phyloP scores from a whole-genome alignment of 2,888 invertebrate genomes.

The Dryadula phaetusa region DNA sequence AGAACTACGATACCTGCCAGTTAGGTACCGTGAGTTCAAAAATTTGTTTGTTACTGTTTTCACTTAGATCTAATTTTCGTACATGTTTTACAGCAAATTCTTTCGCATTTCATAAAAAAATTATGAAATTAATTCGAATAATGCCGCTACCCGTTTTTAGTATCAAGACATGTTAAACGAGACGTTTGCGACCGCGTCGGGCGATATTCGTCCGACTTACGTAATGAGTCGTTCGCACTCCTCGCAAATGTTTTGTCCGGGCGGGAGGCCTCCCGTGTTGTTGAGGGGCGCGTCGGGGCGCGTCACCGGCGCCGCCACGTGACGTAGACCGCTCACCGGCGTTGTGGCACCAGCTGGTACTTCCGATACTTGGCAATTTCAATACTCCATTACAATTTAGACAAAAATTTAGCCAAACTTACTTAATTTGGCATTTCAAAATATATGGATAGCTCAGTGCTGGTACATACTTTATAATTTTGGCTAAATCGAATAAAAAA shows the following conservation, averaged over 20 bases:
- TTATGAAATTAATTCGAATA: not conserved
- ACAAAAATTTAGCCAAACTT: not conserved
- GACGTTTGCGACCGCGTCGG: slow-evolving; percentile 86
- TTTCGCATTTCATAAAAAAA: not conserved
- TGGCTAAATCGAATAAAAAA: no score
- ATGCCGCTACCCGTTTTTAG: not conserved
- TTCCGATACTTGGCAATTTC: slow-evolving; percentile 50
- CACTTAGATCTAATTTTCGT: not conserved
- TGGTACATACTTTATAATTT: no score
- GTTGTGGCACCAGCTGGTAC: slow-evolving; percentile 69
- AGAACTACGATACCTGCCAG: not conserved
- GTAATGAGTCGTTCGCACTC: slow-evolving; percentile 98
- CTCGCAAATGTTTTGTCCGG: slow-evolving; percentile 97
- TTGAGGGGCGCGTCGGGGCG: slow-evolving; percentile 85
- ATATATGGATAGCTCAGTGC: no score
- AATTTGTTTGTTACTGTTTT: not conserved
- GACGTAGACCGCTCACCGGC: slow-evolving; percentile 85
- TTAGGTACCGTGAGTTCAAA: not conserved
- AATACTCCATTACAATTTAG: slow-evolving; percentile 6
- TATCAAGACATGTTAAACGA: slow-evolving; percentile 47
- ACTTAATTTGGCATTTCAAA: not conserved
- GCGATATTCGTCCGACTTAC: slow-evolving; percentile 92
- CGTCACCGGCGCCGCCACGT: slow-evolving; percentile 90
- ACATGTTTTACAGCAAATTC: not conserved
- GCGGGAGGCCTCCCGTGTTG: slow-evolving; percentile 89